phyloP scores from a whole-genome alignment of 2,113 vertebrate species.

The Donacobius atricapilla region DNA sequence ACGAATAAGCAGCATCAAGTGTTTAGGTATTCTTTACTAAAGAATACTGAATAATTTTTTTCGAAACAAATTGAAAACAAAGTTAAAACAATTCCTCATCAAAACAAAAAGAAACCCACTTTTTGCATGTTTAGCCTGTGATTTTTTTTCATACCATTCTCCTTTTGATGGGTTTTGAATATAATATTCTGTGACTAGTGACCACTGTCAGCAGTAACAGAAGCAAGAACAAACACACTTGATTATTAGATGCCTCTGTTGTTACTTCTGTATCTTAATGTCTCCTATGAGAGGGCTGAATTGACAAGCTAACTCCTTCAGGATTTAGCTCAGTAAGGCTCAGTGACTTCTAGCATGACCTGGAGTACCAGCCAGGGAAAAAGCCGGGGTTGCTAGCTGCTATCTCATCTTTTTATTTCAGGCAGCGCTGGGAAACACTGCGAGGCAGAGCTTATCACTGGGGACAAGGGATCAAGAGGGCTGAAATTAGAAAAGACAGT shows the following conservation, averaged over 20 bases:
- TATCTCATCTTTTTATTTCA: conserved; percentile 11
- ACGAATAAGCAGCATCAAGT: background rate
- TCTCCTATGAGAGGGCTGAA: background rate
- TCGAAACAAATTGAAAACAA: background rate
- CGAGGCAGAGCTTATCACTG: background rate
- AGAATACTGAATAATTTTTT: background rate
- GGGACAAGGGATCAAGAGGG: background rate
- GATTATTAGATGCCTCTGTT: background rate
- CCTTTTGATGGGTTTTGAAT: background rate
- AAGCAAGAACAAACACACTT: background rate
- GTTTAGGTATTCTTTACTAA: background rate
- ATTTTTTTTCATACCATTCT: background rate
- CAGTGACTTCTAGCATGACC: background rate
- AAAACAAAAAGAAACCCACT: background rate
- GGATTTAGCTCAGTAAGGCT: background rate
- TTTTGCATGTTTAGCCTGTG: background rate
- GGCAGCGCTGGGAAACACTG: background rate
- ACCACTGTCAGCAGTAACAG: background rate
- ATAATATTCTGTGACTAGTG: background rate
- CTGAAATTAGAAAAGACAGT: conserved; percentile 42
- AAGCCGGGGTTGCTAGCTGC: background rate
- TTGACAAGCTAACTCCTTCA: background rate
- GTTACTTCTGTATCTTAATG: background rate
- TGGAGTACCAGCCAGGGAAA: background rate
- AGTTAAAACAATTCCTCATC: background rate